These are phyloP conservation scores for Nomada fucata DNA, from an alignment of 2,888 invertebrate genomes.

Conservation along the genomic window DNA sequence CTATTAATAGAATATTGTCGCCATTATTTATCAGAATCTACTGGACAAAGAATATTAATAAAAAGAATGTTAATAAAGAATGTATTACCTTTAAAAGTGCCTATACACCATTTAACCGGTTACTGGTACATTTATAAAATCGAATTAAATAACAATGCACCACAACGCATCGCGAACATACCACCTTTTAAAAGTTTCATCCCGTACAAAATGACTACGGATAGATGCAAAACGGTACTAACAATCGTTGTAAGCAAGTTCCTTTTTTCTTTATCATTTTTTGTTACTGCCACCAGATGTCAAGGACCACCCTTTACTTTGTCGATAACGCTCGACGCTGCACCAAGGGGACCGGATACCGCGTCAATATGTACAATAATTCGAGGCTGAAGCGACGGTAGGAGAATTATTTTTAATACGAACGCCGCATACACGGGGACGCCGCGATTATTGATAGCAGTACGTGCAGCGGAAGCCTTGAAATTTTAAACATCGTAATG, in stretches of 20 bases:
- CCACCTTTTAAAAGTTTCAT: too few relatives aligned
- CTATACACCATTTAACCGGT: too few relatives aligned
- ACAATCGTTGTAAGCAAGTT: background rate
- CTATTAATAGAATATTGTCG: too few relatives aligned
- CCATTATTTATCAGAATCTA: too few relatives aligned
- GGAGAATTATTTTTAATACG: conserved; percentile 29
- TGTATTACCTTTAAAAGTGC: too few relatives aligned
- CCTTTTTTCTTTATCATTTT: too few relatives aligned
- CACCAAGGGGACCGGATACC: background rate
- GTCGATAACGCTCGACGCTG: background rate
- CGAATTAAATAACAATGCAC: too few relatives aligned
- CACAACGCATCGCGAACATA: too few relatives aligned
- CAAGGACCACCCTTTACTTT: background rate
- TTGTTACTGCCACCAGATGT: background rate
- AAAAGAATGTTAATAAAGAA: too few relatives aligned
- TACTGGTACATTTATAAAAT: too few relatives aligned
- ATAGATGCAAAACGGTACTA: background rate
- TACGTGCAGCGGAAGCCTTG: conserved; percentile 8
- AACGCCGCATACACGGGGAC: background rate
- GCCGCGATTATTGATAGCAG: conserved; percentile 22
- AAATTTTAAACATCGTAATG: conserved; percentile 48
- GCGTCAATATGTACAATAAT: conserved; percentile 7
- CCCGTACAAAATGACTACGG: too few relatives aligned
- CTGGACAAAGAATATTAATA: too few relatives aligned
- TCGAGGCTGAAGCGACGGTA: background rate